phyloP scores from a whole-genome alignment of 2,113 vertebrate genomes.

The Vimba vimba region DNA sequence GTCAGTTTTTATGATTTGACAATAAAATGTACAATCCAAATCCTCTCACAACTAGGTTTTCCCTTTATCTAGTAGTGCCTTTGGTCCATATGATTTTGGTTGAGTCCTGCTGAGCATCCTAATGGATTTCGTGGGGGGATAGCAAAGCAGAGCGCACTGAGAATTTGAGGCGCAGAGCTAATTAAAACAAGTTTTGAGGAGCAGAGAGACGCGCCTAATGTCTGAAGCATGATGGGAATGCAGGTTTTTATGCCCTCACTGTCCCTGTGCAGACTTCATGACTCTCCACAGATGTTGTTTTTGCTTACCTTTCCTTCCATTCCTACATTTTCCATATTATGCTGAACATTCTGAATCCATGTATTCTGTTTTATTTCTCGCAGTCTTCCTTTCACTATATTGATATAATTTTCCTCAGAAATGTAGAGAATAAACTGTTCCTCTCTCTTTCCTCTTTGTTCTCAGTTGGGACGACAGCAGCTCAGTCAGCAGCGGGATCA shows the following conservation, averaged over 20 bases:
- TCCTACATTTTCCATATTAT: not conserved
- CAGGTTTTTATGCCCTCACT: not conserved
- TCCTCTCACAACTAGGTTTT: constrained; percentile 7
- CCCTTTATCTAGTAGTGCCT: not conserved
- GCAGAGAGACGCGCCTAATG: constrained; percentile 31
- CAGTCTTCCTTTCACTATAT: not conserved
- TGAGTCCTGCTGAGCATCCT: constrained; percentile 31
- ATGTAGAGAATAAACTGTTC: not conserved
- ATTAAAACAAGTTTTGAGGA: constrained; percentile 42
- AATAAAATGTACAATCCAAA: not conserved
- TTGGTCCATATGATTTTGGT: constrained; percentile 20
- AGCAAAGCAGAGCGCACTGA: not conserved
- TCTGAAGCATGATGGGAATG: constrained; percentile 53
- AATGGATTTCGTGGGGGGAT: constrained; percentile 17
- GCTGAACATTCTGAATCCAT: not conserved
- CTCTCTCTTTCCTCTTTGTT: constrained; percentile 30
- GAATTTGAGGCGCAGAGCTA: constrained; percentile 18
- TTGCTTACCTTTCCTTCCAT: constrained; percentile 11
- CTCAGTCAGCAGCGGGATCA: constrained; percentile 89
- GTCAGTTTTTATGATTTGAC: not conserved
- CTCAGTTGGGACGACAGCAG: constrained; percentile 92
- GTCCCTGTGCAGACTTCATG: not conserved
- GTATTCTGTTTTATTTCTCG: not conserved
- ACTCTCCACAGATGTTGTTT: not conserved
- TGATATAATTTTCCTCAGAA: not conserved